Percentiles rank a stretch among this genome's conserved stretches.
These are phyloP conservation scores for Ophion costatus DNA, from an alignment of 2,888 invertebrate species.

Conservation along the genomic window DNA sequence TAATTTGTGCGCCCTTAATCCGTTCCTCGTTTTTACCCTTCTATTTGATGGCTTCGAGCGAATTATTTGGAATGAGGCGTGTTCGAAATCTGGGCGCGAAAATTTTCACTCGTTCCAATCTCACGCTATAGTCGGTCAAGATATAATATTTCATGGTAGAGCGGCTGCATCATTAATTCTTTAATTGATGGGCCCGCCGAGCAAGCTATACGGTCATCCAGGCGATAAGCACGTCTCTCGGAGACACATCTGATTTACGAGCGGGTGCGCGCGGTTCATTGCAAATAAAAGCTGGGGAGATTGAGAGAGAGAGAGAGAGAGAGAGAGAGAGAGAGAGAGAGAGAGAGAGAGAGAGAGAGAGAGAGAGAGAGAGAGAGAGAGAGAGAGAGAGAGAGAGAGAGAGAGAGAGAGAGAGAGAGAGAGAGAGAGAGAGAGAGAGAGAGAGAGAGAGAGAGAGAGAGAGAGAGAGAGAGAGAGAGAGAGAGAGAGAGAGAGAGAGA, in stretches of 20 bases:
- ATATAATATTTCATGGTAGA: slow-evolving; percentile 8
- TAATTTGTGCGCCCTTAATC: too few relatives aligned
- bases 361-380: neutral
- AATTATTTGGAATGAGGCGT: too few relatives aligned
- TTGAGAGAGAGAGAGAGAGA: neutral
- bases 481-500: neutral
- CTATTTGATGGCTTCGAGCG: too few relatives aligned
- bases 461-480: neutral
- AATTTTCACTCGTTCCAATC: neutral
- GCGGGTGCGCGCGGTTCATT: neutral
- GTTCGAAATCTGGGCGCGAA: too few relatives aligned
- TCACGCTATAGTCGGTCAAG: neutral
- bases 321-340: slow-evolving; percentile 1
- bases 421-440: neutral
- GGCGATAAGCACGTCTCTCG: slow-evolving; percentile 11
- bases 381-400: neutral
- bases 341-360: neutral
- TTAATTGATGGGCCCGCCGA: slow-evolving; percentile 31
- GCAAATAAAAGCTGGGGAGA: slow-evolving; percentile 17
- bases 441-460: neutral
- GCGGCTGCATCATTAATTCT: slow-evolving; percentile 30
- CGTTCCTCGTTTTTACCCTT: too few relatives aligned
- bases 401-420: neutral
- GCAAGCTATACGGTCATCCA: slow-evolving; percentile 1
- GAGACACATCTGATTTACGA: slow-evolving; percentile 30